Conservation (phyloP, 2,888 invertebrate species). For the Cephus rjabovi region DNA sequence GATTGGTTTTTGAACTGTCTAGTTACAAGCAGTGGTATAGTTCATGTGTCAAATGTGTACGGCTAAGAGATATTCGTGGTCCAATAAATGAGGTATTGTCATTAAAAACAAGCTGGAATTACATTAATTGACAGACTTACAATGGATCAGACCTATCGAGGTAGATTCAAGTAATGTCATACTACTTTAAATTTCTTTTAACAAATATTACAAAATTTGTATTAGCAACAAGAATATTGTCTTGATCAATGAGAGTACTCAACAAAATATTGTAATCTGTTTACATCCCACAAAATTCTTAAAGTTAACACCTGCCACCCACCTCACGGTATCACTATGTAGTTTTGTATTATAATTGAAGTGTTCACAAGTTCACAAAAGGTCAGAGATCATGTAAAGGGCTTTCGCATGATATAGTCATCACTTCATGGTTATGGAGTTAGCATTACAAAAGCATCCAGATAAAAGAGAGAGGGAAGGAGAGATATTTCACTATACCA, state of each 20-base stretch:
- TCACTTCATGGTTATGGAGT: not conserved
- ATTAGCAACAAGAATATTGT: not conserved
- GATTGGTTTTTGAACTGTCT: conserved; percentile 65
- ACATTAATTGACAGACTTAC: too few relatives aligned
- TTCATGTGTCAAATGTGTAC: not conserved
- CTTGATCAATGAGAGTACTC: not conserved
- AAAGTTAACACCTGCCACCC: not conserved
- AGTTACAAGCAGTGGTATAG: conserved; percentile 61
- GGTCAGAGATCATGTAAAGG: not conserved
- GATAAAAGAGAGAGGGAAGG: not conserved
- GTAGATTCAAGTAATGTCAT: not conserved
- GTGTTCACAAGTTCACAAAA: not conserved
- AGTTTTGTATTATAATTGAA: not conserved
- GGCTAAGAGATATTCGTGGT: not conserved
- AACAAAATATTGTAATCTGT: not conserved
- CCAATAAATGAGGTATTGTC: not conserved
- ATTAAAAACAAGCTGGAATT: too few relatives aligned
- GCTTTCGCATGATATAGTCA: not conserved
- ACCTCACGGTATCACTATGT: not conserved
- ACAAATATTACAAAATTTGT: too few relatives aligned
- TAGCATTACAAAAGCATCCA: not conserved
- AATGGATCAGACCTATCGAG: not conserved
- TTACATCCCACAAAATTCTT: not conserved
- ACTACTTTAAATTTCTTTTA: not conserved
- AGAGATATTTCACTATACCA: conserved; percentile 51